Conservation (phyloP, 2,797 vertebrate genomes). For the Cryptoblepharus egeriae region DNA sequence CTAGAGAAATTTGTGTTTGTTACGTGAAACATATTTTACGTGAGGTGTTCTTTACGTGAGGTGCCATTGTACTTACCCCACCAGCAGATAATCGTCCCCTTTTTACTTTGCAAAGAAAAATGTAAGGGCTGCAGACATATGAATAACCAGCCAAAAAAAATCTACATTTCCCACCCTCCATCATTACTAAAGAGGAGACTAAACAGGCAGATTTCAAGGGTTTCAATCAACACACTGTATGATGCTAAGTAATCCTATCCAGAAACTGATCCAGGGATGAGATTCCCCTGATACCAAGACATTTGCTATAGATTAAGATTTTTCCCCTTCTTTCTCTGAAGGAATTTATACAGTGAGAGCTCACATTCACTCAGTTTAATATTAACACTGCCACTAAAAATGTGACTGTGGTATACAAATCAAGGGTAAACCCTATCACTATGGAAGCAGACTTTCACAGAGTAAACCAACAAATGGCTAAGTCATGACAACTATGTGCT, state of each 20-base stretch:
- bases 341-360: not conserved
- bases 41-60: too few relatives aligned
- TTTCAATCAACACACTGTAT: not conserved
- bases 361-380: not conserved
- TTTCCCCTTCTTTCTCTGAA: too few relatives aligned
- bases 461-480: not conserved
- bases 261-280: not conserved
- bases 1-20: too few relatives aligned
- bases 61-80: too few relatives aligned
- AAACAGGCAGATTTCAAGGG: not conserved
- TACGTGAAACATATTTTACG: too few relatives aligned
- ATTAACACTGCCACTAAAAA: not conserved
- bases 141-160: not conserved
- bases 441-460: not conserved
- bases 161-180: not conserved
- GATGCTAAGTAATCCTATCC: not conserved
- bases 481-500: too few relatives aligned
- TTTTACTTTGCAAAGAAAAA: not conserved
- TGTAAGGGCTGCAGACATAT: not conserved
- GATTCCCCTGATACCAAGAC: not conserved
- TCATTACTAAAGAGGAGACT: not conserved
- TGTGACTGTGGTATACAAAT: too few relatives aligned
- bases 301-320: not conserved
- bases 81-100: too few relatives aligned
- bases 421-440: not conserved